Evolutionary conservation across 35 echinoderm and acorn worm genomes (phyloP).

Genomic region (Holothuria glaberrima): DNA sequence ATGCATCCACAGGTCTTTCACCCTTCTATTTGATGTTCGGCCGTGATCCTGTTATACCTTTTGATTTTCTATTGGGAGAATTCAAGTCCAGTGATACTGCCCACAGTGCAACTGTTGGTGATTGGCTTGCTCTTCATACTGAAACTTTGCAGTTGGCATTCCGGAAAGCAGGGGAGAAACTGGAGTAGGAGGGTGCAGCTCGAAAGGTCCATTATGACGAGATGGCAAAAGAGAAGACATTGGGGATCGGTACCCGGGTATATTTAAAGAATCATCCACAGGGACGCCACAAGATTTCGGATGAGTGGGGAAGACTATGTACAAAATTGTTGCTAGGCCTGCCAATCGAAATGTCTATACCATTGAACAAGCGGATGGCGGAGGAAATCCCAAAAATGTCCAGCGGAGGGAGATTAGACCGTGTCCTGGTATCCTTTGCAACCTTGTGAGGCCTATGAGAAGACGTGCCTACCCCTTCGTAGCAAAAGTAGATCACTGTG

Average conservation of each 20-base stretch:
- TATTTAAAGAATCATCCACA: slow-evolving; percentile 4
- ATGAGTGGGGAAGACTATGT: not conserved
- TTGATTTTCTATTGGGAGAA: too few species aligned
- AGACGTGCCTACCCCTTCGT: too few species aligned
- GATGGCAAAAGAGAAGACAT: slow-evolving; percentile 19
- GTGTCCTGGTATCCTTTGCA: not conserved
- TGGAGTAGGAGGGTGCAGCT: too few species aligned
- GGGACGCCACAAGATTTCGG: not conserved
- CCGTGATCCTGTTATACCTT: too few species aligned
- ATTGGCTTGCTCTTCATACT: slow-evolving; percentile 28
- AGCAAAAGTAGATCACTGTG: not conserved
- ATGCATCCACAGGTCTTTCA: too few species aligned
- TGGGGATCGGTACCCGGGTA: slow-evolving; percentile 36
- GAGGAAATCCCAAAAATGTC: not conserved
- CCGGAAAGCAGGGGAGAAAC: slow-evolving; percentile 54
- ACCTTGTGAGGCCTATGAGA: not conserved
- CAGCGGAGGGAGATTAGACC: slow-evolving; percentile 23
- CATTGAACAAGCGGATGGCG: slow-evolving; percentile 39
- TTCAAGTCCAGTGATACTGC: too few species aligned
- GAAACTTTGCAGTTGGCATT: not conserved
- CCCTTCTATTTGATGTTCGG: too few species aligned
- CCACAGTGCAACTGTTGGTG: too few species aligned
- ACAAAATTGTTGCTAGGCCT: slow-evolving; percentile 19
- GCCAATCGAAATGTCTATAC: slow-evolving; percentile 6
- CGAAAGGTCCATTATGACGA: slow-evolving; percentile 34